These are phyloP conservation scores for Tragelaphus buxtoni DNA, from an alignment of 2,113 vertebrate species.

Conservation along the genomic window DNA sequence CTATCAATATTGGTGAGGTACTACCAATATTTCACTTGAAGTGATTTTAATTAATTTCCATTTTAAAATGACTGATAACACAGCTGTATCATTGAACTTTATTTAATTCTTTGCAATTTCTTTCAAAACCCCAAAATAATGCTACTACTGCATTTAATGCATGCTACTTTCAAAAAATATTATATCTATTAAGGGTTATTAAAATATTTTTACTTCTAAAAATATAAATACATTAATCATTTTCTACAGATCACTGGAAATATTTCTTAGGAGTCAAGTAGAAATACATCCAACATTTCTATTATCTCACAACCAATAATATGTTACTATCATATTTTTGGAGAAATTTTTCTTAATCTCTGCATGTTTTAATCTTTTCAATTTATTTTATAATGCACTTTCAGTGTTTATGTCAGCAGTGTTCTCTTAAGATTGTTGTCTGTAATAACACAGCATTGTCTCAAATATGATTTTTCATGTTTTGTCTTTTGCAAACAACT, in stretches of 20 bases:
- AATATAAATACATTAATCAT: slow-evolving; percentile 55
- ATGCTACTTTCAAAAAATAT: background rate
- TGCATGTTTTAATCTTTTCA: background rate
- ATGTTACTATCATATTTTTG: slow-evolving; percentile 54
- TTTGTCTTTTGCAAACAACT: background rate
- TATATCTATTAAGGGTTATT: slow-evolving; percentile 50
- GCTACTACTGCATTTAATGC: background rate
- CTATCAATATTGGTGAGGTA: background rate
- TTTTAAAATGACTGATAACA: background rate
- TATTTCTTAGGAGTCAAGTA: slow-evolving; percentile 59
- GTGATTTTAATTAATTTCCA: background rate
- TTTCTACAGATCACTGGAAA: slow-evolving; percentile 54
- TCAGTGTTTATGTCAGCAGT: background rate
- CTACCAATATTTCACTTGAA: background rate
- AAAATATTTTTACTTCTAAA: slow-evolving; percentile 51
- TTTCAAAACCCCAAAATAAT: background rate
- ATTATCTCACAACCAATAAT: slow-evolving; percentile 66
- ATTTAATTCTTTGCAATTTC: background rate
- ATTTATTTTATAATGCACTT: background rate
- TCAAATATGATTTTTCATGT: background rate
- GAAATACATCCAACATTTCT: slow-evolving; percentile 50
- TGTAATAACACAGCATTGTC: background rate
- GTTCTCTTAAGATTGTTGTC: background rate
- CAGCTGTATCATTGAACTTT: background rate
- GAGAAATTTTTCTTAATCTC: background rate